A percentile compares a stretch with the other conserved stretches of the same genome.
Evolutionary conservation across 1,140 invertebrate genomes (phyloP).

Genomic region (Solen grandis): DNA sequence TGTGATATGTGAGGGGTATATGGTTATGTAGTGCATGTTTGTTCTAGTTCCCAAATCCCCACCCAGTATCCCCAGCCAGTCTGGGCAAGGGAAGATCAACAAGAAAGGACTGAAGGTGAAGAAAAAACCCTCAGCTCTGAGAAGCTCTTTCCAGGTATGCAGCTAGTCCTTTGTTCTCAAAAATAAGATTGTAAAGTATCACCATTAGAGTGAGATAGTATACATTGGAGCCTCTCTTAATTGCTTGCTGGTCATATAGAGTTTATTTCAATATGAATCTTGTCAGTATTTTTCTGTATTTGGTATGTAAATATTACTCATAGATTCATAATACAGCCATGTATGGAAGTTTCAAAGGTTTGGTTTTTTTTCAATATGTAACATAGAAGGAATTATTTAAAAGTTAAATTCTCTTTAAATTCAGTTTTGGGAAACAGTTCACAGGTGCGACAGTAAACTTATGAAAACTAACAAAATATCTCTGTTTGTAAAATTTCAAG

Average conservation of each 20-base stretch:
- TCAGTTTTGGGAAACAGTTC: too few relatives aligned
- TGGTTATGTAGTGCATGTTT: too few relatives aligned
- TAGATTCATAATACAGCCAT: not conserved
- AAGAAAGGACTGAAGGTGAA: constrained; percentile 73
- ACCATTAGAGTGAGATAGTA: not conserved
- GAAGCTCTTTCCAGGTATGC: constrained; percentile 85
- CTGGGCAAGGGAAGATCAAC: constrained; percentile 48
- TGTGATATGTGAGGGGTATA: too few relatives aligned
- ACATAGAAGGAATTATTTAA: too few relatives aligned
- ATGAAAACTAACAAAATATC: too few relatives aligned
- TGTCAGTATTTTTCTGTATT: not conserved
- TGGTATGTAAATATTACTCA: not conserved
- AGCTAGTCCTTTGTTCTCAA: not conserved
- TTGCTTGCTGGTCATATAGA: not conserved
- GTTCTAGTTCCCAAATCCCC: constrained; percentile 59
- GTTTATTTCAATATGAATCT: not conserved
- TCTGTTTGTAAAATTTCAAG: too few relatives aligned
- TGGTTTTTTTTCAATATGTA: too few relatives aligned
- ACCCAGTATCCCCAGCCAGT: constrained; percentile 20
- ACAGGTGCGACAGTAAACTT: too few relatives aligned
- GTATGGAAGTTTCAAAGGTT: not conserved
- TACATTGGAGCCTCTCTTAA: not conserved
- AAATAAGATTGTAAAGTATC: not conserved
- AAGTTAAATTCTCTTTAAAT: too few relatives aligned
- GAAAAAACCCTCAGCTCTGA: constrained; percentile 80